Conservation (phyloP, 2,797 vertebrate species). For the Darevskia nairensis region DNA sequence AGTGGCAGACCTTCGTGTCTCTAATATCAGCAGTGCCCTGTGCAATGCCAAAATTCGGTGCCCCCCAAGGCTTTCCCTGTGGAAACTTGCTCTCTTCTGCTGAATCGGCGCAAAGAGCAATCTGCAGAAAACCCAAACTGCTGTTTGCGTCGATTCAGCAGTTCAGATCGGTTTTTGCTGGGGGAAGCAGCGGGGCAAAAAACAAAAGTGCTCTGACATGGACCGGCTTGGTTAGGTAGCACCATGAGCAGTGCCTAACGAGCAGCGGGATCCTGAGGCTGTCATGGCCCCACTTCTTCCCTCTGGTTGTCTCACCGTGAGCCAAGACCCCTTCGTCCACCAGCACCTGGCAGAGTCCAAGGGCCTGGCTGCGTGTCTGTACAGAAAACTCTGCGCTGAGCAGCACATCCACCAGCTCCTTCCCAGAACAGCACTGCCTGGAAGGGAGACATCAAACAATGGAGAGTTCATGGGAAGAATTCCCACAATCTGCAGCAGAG, state of each 20-base stretch:
- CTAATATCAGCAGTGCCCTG: too few relatives aligned
- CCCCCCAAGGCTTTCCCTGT: not conserved
- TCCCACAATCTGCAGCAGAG: not conserved
- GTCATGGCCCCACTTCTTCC: too few relatives aligned
- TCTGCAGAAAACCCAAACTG: too few relatives aligned
- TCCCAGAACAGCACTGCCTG: constrained; percentile 93
- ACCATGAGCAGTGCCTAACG: not conserved
- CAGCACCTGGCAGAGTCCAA: constrained; percentile 94
- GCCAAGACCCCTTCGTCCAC: constrained; percentile 89
- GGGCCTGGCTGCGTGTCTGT: constrained; percentile 87
- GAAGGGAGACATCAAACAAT: rapidly evolving
- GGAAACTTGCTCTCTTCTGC: not conserved
- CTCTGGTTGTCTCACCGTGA: constrained; percentile 81
- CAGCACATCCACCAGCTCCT: constrained; percentile 91
- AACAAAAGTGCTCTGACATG: too few relatives aligned
- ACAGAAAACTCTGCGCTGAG: constrained; percentile 82
- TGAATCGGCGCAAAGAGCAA: too few relatives aligned
- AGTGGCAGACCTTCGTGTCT: too few relatives aligned
- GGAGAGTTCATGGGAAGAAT: not conserved
- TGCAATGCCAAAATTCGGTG: too few relatives aligned
- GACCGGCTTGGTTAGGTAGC: not conserved
- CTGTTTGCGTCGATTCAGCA: too few relatives aligned
- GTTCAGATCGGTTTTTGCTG: too few relatives aligned
- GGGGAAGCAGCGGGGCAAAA: too few relatives aligned
- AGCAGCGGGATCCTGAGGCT: not conserved